Evolutionary conservation across 1,140 invertebrate species (phyloP).

Genomic region (Oncopodura yosiiana): DNA sequence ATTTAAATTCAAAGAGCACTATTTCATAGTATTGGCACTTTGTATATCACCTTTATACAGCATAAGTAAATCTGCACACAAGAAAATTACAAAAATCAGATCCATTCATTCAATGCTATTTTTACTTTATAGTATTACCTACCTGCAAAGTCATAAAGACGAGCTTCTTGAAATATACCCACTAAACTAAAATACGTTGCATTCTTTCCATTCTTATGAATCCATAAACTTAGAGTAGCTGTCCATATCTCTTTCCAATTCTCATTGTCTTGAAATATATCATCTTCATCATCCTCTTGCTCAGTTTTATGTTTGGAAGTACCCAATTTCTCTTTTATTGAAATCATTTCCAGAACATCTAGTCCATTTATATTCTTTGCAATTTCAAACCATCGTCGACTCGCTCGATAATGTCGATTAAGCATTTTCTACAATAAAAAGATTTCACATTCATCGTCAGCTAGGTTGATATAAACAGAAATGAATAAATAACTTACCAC

Average conservation of each 20-base stretch:
- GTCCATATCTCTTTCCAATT: conserved; percentile 13
- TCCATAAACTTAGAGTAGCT: conserved; percentile 13
- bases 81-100: background rate
- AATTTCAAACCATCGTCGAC: conserved; percentile 1
- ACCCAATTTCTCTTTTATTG: background rate
- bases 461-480: too few relatives aligned
- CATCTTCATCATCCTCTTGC: background rate
- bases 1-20: background rate
- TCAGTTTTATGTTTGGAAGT: background rate
- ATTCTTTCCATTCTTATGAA: conserved; percentile 16
- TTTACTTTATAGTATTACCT: background rate
- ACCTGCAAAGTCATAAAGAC: conserved; percentile 15
- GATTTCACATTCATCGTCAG: too few relatives aligned
- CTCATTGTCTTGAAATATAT: background rate
- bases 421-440: too few relatives aligned
- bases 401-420: too few relatives aligned
- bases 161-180: conserved; percentile 18
- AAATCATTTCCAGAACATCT: background rate
- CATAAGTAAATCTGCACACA: conserved; percentile 14
- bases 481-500: too few relatives aligned
- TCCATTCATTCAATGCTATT: background rate
- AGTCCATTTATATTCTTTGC: conserved; percentile 13
- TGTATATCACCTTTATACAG: conserved; percentile 12
- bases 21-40: background rate
- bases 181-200: conserved; percentile 23